Percentiles rank a stretch among this genome's conserved stretches.
phyloP scores from a whole-genome alignment of 2,888 invertebrate species.

The Diaperis boleti region DNA sequence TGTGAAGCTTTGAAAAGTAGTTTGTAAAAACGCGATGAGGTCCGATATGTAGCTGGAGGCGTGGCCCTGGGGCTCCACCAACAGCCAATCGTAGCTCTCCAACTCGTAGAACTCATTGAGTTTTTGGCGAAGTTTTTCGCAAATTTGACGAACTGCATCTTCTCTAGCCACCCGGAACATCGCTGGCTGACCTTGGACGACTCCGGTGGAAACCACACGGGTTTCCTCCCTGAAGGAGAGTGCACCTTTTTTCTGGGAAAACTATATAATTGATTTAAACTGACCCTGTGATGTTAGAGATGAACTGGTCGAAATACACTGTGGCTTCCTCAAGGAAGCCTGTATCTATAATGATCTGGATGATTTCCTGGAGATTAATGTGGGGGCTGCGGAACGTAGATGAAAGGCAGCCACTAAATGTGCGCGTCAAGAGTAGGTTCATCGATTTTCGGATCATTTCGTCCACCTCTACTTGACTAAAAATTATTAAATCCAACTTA shows the following conservation, averaged over 20 bases:
- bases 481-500: constrained; percentile 22
- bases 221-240: constrained; percentile 61
- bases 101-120: constrained; percentile 96
- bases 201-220: constrained; percentile 61
- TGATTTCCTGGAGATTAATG: constrained; percentile 83
- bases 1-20: constrained; percentile 94
- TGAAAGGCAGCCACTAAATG: constrained; percentile 94
- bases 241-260: no score
- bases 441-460: constrained; percentile 92
- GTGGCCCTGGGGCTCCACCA: constrained; percentile 89
- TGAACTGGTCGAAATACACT: constrained; percentile 93
- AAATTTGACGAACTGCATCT: constrained; percentile 97
- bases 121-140: constrained; percentile 91
- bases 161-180: constrained; percentile 93
- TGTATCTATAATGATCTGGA: constrained; percentile 97
- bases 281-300: constrained; percentile 90
- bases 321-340: constrained; percentile 97
- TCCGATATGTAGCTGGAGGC: constrained; percentile 95
- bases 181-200: constrained; percentile 73
- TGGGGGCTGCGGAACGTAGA: constrained; percentile 89
- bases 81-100: constrained; percentile 94
- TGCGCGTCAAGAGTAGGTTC: constrained; percentile 87
- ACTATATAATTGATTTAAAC: no score
- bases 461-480: constrained; percentile 81
- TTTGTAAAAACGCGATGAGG: constrained; percentile 92